Conservation (phyloP, 2,797 vertebrate genomes). For the Coranthus polyacanthus region DNA sequence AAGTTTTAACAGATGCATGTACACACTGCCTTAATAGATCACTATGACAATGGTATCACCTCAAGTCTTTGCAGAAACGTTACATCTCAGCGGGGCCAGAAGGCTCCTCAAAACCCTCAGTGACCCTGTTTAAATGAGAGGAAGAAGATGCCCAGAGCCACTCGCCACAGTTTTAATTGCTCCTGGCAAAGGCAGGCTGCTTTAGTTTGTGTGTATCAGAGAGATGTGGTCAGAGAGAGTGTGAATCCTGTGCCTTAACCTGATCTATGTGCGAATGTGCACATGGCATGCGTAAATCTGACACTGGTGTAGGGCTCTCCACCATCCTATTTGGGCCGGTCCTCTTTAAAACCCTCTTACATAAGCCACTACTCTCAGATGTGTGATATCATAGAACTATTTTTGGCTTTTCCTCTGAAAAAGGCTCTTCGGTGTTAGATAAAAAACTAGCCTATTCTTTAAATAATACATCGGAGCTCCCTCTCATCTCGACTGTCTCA, state of each 20-base stretch:
- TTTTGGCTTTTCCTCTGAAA: slow-evolving; percentile 64
- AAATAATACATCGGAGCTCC: slow-evolving; percentile 51
- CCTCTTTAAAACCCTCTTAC: slow-evolving; percentile 66
- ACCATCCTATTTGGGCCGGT: slow-evolving; percentile 48
- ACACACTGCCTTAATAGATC: slow-evolving; percentile 56
- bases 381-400: slow-evolving; percentile 71
- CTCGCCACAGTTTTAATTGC: slow-evolving; percentile 78
- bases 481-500: slow-evolving; percentile 34
- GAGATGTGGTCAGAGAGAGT: slow-evolving; percentile 20
- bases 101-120: slow-evolving; percentile 46
- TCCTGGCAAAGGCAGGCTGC: slow-evolving; percentile 25
- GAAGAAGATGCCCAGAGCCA: slow-evolving; percentile 56
- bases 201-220: slow-evolving; percentile 30
- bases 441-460: slow-evolving; percentile 59
- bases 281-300: slow-evolving; percentile 36
- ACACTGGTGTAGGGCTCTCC: slow-evolving; percentile 30
- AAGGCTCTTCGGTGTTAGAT: slow-evolving; percentile 52
- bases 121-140: slow-evolving; percentile 77
- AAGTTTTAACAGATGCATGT: slow-evolving; percentile 44
- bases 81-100: slow-evolving; percentile 38
- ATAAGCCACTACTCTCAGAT: slow-evolving; percentile 69
- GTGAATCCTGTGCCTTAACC: slow-evolving; percentile 37
- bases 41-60: slow-evolving; percentile 44
- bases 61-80: slow-evolving; percentile 59
- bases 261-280: slow-evolving; percentile 44